Evolutionary conservation across 1,140 invertebrate species (phyloP), one percentile per base, ranked within the genome.

Genomic region (Idris sp.): DNA sequence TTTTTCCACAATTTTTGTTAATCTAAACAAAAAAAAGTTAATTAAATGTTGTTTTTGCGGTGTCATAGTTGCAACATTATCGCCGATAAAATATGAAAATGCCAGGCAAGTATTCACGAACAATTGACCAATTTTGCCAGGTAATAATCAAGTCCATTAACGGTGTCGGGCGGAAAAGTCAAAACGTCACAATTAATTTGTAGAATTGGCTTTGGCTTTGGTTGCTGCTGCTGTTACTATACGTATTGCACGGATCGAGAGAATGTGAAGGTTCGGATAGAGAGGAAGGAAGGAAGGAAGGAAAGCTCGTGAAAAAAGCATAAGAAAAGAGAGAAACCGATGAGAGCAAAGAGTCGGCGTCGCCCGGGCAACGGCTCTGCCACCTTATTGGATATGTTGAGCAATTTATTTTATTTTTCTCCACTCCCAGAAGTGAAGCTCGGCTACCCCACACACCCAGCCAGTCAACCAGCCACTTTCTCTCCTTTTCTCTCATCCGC

Each of bases 321-420:
- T 54, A 76, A 76, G 74, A 71, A 76, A 76, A 65, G 54, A 68
- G 61, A 76, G 61, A 76, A 76, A 71, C 67, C 61, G 73, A 76
- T 67, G 59, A 74, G 79, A 81, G 80, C 77, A 78, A 74, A 78
- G 83, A 82, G 80, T 81, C 83, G 79, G 81, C 83, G 85, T 86
- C 83, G 83, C 83, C 84, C 78, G 75, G 84, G 85, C 84, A 85
- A 86, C 85, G 84, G 83, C 82, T 85, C 85, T 81, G 83, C 83
- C 84, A 86, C 83, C 85, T 86, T 86, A 86, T 86, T 86, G 85
- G 85, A 86, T 85, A 86, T 85, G 85, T 86, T 85, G 84, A 85
- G 83, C 84, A 86, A 86, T 86, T 86, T 85, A 86, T 86, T 86
- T 86, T 86, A 86, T 86, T 86, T 86, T 86, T 86, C 83, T 84